A percentile compares a stretch with the other conserved stretches of the same genome.
Evolutionary conservation across 2,797 vertebrate genomes (phyloP).

Genomic region (Petrocephalus schoutedeni): DNA sequence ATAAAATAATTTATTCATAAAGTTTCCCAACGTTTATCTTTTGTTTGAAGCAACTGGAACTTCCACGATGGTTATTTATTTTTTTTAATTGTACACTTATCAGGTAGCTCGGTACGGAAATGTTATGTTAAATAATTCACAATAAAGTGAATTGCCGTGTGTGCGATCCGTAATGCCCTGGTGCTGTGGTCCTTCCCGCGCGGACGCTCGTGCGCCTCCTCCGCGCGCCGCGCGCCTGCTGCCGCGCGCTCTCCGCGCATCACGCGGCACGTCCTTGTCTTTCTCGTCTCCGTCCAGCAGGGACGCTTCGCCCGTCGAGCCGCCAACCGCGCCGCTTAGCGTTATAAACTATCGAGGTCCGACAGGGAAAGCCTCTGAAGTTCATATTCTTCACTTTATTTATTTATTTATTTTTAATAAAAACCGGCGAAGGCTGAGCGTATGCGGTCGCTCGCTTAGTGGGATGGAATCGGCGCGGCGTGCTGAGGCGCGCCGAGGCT

Average conservation of each 20-base stretch:
- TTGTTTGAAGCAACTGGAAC: conserved; percentile 16
- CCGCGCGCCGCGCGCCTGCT: background rate
- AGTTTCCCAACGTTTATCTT: conserved; percentile 2
- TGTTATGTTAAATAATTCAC: conserved; percentile 10
- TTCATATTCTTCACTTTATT: too few relatives aligned
- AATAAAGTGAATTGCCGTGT: background rate
- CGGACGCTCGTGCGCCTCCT: background rate
- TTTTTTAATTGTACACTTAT: conserved; percentile 6
- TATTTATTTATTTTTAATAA: too few relatives aligned
- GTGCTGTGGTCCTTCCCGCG: background rate
- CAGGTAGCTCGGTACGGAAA: background rate
- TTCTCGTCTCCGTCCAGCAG: background rate
- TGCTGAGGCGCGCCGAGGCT: background rate
- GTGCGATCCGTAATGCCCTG: background rate
- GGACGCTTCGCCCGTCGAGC: background rate
- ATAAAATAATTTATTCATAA: conserved; percentile 71
- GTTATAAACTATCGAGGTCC: background rate
- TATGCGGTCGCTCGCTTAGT: background rate
- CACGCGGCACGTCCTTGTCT: background rate
- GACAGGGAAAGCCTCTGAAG: background rate
- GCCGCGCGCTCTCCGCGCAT: background rate
- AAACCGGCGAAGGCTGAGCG: background rate
- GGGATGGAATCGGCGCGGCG: background rate
- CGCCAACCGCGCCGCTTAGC: background rate
- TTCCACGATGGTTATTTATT: background rate